A percentile compares a stretch with the other conserved stretches of the same genome.
Conservation (phyloP, 2,797 vertebrate genomes). For the Rousettus madagascariensis region DNA sequence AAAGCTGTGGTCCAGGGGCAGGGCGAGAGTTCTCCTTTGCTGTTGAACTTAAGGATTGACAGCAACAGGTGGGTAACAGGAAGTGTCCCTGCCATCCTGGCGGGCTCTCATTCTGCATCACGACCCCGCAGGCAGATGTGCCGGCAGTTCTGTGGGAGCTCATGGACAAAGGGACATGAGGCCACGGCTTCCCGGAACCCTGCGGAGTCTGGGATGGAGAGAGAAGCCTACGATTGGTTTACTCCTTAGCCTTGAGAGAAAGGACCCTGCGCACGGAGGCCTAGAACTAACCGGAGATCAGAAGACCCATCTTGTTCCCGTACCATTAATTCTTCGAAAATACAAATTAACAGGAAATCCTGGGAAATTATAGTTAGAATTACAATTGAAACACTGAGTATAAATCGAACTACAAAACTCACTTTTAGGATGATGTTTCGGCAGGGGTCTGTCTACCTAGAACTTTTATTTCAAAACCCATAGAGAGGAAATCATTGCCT, state of each 20-base stretch:
- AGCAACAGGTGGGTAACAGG: not conserved
- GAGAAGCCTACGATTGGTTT: constrained; percentile 6
- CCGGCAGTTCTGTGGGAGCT: not conserved
- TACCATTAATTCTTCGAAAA: constrained; percentile 35
- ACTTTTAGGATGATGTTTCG: not conserved
- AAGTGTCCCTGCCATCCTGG: not conserved
- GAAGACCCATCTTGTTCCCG: not conserved
- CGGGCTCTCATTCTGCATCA: not conserved
- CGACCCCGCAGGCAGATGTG: not conserved
- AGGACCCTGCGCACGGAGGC: not conserved
- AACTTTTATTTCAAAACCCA: not conserved
- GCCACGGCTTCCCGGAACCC: not conserved
- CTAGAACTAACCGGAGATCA: not conserved
- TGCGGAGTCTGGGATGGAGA: not conserved
- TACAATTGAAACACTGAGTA: not conserved
- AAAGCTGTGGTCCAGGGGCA: constrained; percentile 16
- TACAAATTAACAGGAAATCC: constrained; percentile 41
- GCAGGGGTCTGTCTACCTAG: not conserved
- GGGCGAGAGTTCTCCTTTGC: constrained; percentile 35
- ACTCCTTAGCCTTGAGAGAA: not conserved
- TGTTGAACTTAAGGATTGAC: constrained; percentile 14
- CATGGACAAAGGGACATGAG: not conserved
- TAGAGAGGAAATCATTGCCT: not conserved
- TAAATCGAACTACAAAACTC: not conserved
- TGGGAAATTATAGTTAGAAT: not conserved